Conservation (phyloP, 2,888 invertebrate genomes). For the Drosophila macrothrix region DNA sequence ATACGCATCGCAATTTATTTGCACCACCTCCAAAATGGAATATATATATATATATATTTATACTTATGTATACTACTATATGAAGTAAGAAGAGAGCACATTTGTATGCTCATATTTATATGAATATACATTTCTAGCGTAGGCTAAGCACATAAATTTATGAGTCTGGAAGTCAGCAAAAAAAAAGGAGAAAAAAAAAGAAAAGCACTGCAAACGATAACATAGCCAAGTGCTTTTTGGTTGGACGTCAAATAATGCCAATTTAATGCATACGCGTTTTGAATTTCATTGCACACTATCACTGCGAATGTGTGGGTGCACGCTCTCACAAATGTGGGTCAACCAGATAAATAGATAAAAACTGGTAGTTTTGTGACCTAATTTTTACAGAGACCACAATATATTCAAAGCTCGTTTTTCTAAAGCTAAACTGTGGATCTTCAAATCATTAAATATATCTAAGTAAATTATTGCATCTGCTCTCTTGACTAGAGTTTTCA, state of each 20-base stretch:
- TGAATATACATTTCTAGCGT: slow-evolving; percentile 26
- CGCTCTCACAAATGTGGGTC: slow-evolving; percentile 42
- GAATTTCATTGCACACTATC: slow-evolving; percentile 69
- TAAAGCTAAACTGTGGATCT: too few relatives aligned
- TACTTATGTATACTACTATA: neutral
- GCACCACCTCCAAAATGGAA: neutral
- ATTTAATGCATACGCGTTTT: slow-evolving; percentile 66
- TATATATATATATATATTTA: neutral
- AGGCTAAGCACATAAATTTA: slow-evolving; percentile 37
- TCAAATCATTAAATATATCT: too few relatives aligned
- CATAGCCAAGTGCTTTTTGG: neutral
- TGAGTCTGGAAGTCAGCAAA: slow-evolving; percentile 14
- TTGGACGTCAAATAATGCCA: slow-evolving; percentile 31
- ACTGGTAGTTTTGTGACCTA: neutral
- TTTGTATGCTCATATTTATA: slow-evolving; percentile 14
- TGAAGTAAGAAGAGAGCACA: neutral
- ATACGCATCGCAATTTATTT: slow-evolving; percentile 8
- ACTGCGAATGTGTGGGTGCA: slow-evolving; percentile 15
- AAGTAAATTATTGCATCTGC: neutral
- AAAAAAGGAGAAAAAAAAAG: too few relatives aligned
- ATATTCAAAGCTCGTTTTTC: neutral
- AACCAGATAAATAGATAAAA: slow-evolving; percentile 2
- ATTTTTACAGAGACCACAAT: neutral
- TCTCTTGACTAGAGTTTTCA: neutral
- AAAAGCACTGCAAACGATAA: slow-evolving; percentile 18